A percentile compares a stretch with the other conserved stretches of the same genome.
Conservation (phyloP, 2,113 vertebrate species). For the Tympanuchus pallidicinctus region DNA sequence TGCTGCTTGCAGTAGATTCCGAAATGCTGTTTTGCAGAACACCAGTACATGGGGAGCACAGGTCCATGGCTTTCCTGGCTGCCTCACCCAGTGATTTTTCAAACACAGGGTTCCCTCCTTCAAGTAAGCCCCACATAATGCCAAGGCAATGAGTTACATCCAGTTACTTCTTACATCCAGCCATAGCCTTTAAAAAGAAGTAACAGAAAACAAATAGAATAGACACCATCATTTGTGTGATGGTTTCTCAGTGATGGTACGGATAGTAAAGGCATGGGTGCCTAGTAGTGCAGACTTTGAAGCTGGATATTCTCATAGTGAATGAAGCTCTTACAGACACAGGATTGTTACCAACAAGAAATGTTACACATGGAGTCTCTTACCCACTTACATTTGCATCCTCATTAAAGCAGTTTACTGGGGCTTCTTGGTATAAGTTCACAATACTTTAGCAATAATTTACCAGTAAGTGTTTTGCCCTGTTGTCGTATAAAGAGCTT, state of each 20-base stretch:
- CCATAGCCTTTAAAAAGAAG: not conserved
- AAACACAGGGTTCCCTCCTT: not conserved
- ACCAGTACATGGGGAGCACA: not conserved
- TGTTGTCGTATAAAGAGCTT: not conserved
- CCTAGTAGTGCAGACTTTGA: not conserved
- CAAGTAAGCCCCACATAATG: not conserved
- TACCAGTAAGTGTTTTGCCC: not conserved
- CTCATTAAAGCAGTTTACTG: not conserved
- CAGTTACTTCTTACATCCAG: not conserved
- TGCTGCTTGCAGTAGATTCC: not conserved
- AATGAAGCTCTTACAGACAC: not conserved
- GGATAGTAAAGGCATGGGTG: not conserved
- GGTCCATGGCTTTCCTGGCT: not conserved
- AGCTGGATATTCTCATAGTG: not conserved
- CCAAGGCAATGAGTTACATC: fast-evolving
- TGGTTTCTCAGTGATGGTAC: not conserved
- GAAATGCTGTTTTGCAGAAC: not conserved
- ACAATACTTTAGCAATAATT: not conserved
- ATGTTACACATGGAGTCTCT: not conserved
- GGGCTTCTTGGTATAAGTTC: not conserved
- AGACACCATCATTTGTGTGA: not conserved
- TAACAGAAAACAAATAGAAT: not conserved
- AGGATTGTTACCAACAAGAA: not conserved
- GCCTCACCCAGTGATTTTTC: not conserved
- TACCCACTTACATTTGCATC: not conserved